phyloP scores from a whole-genome alignment of 1,140 invertebrate genomes.

The Battus philenor region DNA sequence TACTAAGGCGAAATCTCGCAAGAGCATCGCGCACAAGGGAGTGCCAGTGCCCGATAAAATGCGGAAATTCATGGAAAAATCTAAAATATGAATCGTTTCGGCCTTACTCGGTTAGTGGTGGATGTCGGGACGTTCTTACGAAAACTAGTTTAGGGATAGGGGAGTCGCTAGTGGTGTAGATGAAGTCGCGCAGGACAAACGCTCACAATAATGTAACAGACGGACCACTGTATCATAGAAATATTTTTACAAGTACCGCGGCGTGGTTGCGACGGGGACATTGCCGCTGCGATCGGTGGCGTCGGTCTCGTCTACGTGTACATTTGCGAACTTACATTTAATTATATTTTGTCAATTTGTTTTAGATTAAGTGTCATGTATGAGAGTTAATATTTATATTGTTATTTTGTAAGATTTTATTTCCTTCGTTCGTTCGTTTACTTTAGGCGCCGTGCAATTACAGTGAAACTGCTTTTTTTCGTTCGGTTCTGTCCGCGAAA shows the following conservation, averaged over 20 bases:
- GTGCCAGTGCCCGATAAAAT: slow-evolving; percentile 50
- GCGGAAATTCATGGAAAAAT: slow-evolving; percentile 43
- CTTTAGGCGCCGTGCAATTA: slow-evolving; percentile 15
- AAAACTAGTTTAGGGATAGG: slow-evolving; percentile 27
- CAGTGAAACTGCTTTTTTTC: slow-evolving; percentile 11
- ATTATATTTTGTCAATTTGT: slow-evolving; percentile 71
- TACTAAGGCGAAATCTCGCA: slow-evolving; percentile 25
- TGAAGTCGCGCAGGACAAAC: slow-evolving; percentile 45
- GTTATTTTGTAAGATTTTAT: slow-evolving; percentile 31
- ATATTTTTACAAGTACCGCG: slow-evolving; percentile 64
- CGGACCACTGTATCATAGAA: slow-evolving; percentile 63
- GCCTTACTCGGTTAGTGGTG: slow-evolving; percentile 20
- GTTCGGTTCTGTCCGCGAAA: slow-evolving; percentile 9
- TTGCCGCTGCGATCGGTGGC: slow-evolving; percentile 45
- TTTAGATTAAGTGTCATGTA: slow-evolving; percentile 52
- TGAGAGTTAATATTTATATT: slow-evolving; percentile 64
- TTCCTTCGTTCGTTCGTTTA: slow-evolving; percentile 1
- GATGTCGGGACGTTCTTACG: slow-evolving; percentile 17
- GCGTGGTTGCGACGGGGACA: slow-evolving; percentile 33
- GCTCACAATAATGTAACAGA: slow-evolving; percentile 59
- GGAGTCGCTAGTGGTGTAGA: slow-evolving; percentile 45
- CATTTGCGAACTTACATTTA: slow-evolving; percentile 44
- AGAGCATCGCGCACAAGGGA: slow-evolving; percentile 29
- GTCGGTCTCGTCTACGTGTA: slow-evolving; percentile 54
- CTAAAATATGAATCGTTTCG: slow-evolving; percentile 29